Base-by-base conservation (phyloP, 2,113 vertebrate species). In the Erinaceus europaeus region DNA sequence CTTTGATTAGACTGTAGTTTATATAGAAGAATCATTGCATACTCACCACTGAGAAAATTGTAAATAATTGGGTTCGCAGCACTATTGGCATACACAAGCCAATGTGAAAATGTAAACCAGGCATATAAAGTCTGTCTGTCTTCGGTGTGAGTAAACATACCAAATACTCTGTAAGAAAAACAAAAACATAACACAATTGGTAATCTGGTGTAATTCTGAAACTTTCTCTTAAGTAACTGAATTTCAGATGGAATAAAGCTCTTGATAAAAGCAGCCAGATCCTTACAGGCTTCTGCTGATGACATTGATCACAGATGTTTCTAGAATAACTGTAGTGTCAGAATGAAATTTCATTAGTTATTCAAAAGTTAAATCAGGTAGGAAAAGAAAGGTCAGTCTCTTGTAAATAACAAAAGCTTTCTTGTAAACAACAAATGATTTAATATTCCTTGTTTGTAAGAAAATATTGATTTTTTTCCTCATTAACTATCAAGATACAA, bases 51-150 rank as follows among this genome's bases (percentile, higher is more conserved):
- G 74, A 99, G 98, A 95, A 99, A 99, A 95, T 99, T 99, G 95
- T 99, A 99, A 97, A 99, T 99, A 90, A 99, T 99, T 73, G 99
- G 99, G 96, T 99, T 99, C 72, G 98, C 98, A 77, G 99, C 99
- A 94, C 99, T 99, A 92, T 99, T 99, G 89, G 99, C 98, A 52
- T 99, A 99, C 8, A 99, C 98, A 67, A 99, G 98, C 99, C 99
- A 99, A 84, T 99, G 99, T 77, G 99, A 99, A 95, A 99, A 99
- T 0, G 97, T 99, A 95, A 99, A 99, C 98, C 98, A 99, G 44
- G 98, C 99, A 0, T 99, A 99, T 10, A 99, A 97, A 7, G 97
- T 98, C 95, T 99, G 98, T 97, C 99, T 97, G 97, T 99, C 98
- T 62, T 98, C 97, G 0, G 97, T 98, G 55, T 98, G 98, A 94